These are phyloP conservation scores for Cyclophora punctaria DNA, from an alignment of 2,888 invertebrate genomes.

Conservation along the genomic window DNA sequence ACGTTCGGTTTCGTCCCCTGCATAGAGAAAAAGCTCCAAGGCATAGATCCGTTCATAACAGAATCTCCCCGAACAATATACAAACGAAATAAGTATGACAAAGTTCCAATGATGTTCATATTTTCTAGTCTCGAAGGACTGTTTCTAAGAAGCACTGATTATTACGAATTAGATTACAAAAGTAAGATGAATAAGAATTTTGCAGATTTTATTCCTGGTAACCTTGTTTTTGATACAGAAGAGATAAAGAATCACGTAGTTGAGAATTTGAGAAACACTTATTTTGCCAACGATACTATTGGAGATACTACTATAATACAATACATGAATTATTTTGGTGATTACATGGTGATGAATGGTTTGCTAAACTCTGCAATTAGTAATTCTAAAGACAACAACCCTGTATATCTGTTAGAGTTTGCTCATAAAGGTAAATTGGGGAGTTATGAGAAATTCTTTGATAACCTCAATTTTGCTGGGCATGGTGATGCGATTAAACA, in stretches of 20 bases:
- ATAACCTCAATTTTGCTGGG: slow-evolving; percentile 21
- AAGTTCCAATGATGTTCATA: slow-evolving; percentile 28
- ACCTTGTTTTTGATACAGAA: slow-evolving; percentile 25
- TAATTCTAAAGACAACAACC: slow-evolving; percentile 18
- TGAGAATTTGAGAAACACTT: slow-evolving; percentile 23
- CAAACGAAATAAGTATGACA: slow-evolving; percentile 14
- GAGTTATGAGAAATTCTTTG: slow-evolving; percentile 18
- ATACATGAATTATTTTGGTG: slow-evolving; percentile 32
- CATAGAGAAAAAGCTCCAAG: slow-evolving; percentile 20
- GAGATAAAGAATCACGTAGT: slow-evolving; percentile 17
- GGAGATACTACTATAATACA: slow-evolving; percentile 16
- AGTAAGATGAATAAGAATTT: slow-evolving; percentile 27
- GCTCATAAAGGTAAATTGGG: slow-evolving; percentile 29
- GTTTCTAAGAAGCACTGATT: slow-evolving; percentile 24
- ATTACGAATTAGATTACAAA: slow-evolving; percentile 24
- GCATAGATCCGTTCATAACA: slow-evolving; percentile 19
- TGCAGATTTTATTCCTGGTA: slow-evolving; percentile 28
- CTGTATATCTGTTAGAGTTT: slow-evolving; percentile 32
- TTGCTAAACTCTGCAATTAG: slow-evolving; percentile 23
- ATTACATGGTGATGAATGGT: slow-evolving; percentile 21
- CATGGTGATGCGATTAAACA: slow-evolving; percentile 30
- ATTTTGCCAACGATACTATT: slow-evolving; percentile 26
- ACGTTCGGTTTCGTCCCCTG: slow-evolving; percentile 35
- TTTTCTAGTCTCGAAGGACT: slow-evolving; percentile 28
- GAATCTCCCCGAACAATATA: slow-evolving; percentile 20